Base-by-base conservation (phyloP, 2,113 vertebrate genomes). In the Falco punctatus region DNA sequence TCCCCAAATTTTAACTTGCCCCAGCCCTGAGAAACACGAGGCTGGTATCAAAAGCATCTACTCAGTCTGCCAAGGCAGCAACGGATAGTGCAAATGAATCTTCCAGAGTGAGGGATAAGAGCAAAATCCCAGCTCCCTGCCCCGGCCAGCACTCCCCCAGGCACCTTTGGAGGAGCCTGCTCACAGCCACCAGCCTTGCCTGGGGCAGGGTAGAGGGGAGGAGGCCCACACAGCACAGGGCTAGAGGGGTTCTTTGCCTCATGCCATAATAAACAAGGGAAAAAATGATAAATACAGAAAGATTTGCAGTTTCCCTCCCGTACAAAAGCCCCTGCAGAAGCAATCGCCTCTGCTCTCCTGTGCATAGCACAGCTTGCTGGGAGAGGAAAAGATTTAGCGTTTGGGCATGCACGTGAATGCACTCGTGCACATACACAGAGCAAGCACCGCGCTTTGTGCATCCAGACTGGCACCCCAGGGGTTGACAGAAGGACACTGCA, bases 381-480 rank as follows among this genome's bases (percentile, higher is more conserved):
- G 33, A 92, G 80, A 40, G 81, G 82, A 73, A 19, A 48, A 61
- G 82, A 3, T 33, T n/a, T 16, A 27, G 30, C 12, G 7, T 7
- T 46, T 6, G 38, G 40, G 61, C 23, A 6, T 4, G n/a, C 33
- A 11, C 0, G 2, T 9, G 72, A 21, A 38, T 2, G n/a, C 27
- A 23, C 15, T 51, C 61, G 22, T 57, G 27, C 22, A 14, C 32
- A 13, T 30, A 2, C 4, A 20, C 10, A 3, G 20, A 42, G 67
- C 65, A 8, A 21, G 58, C 4, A 1, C 86, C 5, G 58, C 2
- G 23, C 78, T 48, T 59, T 2, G 2, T 27, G 69, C 80, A 32
- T 9, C 26, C 88, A 8, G 62, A 0, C 22, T 9, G 74, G 38
- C 57, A 19, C 89, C 11, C 55, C 33, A 0, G n/a, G 88, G 57